Percentiles rank a stretch among this genome's conserved stretches.
phyloP scores from a whole-genome alignment of 2,888 invertebrate species.

The Aporophyla lueneburgensis region DNA sequence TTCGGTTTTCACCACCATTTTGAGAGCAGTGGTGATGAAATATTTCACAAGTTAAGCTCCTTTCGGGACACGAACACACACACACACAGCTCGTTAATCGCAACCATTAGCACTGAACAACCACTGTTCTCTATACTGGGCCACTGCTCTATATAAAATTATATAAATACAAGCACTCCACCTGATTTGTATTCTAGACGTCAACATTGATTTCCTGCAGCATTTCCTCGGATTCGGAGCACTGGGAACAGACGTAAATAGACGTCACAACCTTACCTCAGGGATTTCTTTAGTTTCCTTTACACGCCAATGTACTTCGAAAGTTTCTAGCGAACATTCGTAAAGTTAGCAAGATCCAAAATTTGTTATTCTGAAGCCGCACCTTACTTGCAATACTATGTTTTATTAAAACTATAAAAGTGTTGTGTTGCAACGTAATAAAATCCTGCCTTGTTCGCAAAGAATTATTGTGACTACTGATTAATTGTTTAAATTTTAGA shows the following conservation, averaged over 20 bases:
- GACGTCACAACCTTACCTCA: slow-evolving; percentile 12
- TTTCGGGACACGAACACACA: not conserved
- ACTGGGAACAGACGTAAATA: slow-evolving; percentile 13
- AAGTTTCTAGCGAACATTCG: slow-evolving; percentile 9
- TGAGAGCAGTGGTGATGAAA: not conserved
- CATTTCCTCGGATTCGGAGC: slow-evolving; percentile 13
- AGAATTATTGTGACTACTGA: slow-evolving; percentile 18
- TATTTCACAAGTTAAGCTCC: not conserved
- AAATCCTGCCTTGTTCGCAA: slow-evolving; percentile 9
- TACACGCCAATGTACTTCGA: slow-evolving; percentile 15
- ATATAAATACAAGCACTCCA: not conserved
- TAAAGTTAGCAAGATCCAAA: not conserved
- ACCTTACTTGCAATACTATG: slow-evolving; percentile 33
- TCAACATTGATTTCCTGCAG: slow-evolving; percentile 19
- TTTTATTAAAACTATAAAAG: slow-evolving; percentile 41
- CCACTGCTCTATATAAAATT: not conserved
- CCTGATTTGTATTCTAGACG: slow-evolving; percentile 16
- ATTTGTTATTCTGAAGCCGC: slow-evolving; percentile 36
- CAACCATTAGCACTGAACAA: not conserved
- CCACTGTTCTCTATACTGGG: not conserved
- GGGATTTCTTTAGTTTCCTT: slow-evolving; percentile 28
- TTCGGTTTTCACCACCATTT: not conserved
- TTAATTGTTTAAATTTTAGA: slow-evolving; percentile 35
- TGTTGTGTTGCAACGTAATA: slow-evolving; percentile 26
- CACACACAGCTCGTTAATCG: not conserved